Percentiles rank a stretch among this genome's conserved stretches.
phyloP scores from a whole-genome alignment of 2,797 vertebrate species.

The Percopsis omiscomaycus region DNA sequence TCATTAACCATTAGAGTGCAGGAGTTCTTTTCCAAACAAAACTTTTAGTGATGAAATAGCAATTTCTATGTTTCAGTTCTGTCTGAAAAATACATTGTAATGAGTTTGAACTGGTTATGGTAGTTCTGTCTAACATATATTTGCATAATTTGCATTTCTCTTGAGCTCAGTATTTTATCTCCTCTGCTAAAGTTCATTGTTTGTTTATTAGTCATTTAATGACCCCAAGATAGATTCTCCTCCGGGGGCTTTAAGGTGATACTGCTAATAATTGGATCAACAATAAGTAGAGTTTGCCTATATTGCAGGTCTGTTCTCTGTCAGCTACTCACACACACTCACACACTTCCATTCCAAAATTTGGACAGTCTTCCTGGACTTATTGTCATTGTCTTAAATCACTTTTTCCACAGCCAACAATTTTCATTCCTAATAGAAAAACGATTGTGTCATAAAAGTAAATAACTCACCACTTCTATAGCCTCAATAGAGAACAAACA shows the following conservation, averaged over 20 bases:
- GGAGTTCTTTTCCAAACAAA: too few species aligned
- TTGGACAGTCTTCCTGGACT: neutral
- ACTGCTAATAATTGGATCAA: neutral
- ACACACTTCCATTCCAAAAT: neutral
- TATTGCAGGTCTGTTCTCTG: neutral
- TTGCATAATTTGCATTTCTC: neutral
- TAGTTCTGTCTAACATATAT: neutral
- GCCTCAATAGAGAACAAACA: neutral
- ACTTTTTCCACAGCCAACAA: neutral
- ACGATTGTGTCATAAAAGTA: neutral
- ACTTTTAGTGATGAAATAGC: too few species aligned
- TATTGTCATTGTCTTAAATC: neutral
- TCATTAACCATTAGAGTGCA: too few species aligned
- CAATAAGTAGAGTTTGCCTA: neutral
- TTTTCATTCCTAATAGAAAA: neutral
- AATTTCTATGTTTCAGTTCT: too few species aligned
- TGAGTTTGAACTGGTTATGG: neutral
- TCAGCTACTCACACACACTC: neutral
- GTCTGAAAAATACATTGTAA: neutral
- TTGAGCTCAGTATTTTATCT: neutral
- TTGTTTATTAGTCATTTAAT: too few species aligned
- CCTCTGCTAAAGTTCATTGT: neutral
- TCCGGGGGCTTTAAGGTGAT: neutral
- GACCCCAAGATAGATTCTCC: too few species aligned
- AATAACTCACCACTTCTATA: neutral